Percentiles rank a stretch among this genome's conserved stretches.
Conservation (phyloP, 2,113 vertebrate species). For the pig (Sus scrofa) region DNA sequence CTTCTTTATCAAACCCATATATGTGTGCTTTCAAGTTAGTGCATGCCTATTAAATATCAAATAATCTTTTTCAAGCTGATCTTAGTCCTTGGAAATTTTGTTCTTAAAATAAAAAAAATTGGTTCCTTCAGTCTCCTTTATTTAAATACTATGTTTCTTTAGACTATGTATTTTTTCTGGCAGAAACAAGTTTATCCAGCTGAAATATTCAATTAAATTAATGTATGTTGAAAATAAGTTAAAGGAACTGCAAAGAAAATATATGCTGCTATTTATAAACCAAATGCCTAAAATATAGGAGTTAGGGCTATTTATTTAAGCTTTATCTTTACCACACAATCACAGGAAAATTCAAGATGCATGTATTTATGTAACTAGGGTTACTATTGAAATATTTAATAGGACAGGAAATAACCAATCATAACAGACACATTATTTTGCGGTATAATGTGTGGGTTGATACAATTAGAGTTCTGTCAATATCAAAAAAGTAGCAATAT, state of each 20-base stretch:
- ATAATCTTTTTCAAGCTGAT: conserved; percentile 5
- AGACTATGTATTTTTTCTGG: neutral
- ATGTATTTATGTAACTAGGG: neutral
- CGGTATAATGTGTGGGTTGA: neutral
- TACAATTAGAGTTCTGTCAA: neutral
- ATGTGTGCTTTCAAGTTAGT: neutral
- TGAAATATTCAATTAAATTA: conserved; percentile 48
- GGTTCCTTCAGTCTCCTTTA: neutral
- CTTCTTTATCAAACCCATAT: neutral
- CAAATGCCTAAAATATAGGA: conserved; percentile 42
- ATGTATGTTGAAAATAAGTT: conserved; percentile 47
- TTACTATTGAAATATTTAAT: conserved; percentile 45
- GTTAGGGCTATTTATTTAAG: conserved; percentile 38
- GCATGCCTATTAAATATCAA: neutral
- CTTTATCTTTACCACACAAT: neutral
- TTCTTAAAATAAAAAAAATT: conserved; percentile 20
- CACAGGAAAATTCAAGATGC: conserved; percentile 15
- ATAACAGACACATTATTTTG: neutral
- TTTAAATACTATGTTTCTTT: conserved; percentile 27
- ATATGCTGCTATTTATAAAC: conserved; percentile 39
- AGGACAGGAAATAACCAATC: neutral
- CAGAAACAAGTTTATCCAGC: conserved; percentile 41
- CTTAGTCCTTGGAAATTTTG: neutral
- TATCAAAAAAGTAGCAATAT: neutral
- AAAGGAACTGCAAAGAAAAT: conserved; percentile 38